Evolutionary conservation across 1,140 invertebrate genomes (phyloP).

Genomic region (Lucilia sericata): DNA sequence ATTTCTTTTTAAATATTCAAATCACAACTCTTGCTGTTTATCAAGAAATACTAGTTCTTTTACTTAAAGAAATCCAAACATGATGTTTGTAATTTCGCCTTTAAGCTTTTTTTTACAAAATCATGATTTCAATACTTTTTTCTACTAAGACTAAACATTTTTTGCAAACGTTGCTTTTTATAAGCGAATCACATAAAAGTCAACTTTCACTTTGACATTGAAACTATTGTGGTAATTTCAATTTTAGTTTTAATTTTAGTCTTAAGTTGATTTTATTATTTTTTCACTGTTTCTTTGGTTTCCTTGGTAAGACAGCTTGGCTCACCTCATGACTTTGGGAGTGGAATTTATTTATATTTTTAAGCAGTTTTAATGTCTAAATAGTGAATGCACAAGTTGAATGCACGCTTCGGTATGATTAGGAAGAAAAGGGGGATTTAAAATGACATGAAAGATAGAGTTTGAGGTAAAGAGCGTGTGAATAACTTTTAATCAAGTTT

Average conservation of each 20-base stretch:
- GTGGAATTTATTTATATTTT: not conserved
- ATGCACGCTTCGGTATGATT: constrained; percentile 7
- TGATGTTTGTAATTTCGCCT: not conserved
- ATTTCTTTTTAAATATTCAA: constrained; percentile 25
- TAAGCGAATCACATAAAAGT: constrained; percentile 50
- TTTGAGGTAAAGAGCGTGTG: not conserved
- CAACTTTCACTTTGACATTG: constrained; percentile 68
- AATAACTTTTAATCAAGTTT: not conserved
- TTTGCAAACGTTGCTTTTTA: constrained; percentile 27
- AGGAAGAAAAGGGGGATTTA: not conserved
- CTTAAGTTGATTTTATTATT: not conserved
- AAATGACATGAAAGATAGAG: not conserved
- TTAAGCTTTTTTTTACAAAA: not conserved
- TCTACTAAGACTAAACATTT: too few relatives aligned
- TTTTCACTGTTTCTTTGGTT: not conserved
- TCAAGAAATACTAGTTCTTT: not conserved
- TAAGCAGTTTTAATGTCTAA: not conserved
- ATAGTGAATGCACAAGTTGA: constrained; percentile 25
- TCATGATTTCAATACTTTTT: not conserved
- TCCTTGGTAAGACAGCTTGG: constrained; percentile 2
- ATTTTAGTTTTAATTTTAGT: constrained; percentile 15
- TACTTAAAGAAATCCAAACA: not conserved
- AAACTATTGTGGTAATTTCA: constrained; percentile 50
- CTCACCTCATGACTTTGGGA: constrained; percentile 38
- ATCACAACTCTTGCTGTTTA: not conserved